Evolutionary conservation across 2,113 vertebrate species (phyloP).

Genomic region (Stegostoma tigrinum): DNA sequence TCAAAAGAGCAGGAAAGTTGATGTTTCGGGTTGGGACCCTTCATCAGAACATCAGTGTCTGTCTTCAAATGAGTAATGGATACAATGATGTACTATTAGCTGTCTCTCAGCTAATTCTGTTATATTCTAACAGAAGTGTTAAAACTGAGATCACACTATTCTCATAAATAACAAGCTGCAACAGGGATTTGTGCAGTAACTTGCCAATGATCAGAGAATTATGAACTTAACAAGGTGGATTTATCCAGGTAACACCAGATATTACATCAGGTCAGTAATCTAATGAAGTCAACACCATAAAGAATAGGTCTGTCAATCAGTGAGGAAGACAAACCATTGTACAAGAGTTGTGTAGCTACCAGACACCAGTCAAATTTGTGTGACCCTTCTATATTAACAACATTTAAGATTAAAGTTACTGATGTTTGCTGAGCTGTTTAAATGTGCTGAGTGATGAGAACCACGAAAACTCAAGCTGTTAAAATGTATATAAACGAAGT

Average conservation of each 20-base stretch:
- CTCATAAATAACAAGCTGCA: not conserved
- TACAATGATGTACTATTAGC: not conserved
- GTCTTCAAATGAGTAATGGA: not conserved
- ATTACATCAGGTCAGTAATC: not conserved
- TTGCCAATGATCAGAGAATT: not conserved
- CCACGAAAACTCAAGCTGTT: not conserved
- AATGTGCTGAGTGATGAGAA: not conserved
- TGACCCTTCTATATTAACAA: too few species aligned
- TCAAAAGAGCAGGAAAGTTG: too few species aligned
- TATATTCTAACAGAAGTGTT: not conserved
- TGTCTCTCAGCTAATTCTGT: not conserved
- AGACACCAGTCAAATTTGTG: not conserved
- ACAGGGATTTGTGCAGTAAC: not conserved
- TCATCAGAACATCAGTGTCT: too few species aligned
- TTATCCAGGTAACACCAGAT: not conserved
- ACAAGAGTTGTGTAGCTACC: not conserved
- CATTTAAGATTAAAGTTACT: not conserved
- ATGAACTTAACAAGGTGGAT: not conserved
- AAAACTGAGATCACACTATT: not conserved
- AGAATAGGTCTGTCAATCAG: not conserved
- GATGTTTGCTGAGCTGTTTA: not conserved
- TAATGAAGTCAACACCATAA: not conserved
- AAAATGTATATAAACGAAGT: not conserved
- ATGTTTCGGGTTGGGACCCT: too few species aligned
- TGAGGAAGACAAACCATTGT: not conserved